Percentiles rank a stretch among this genome's conserved stretches.
Evolutionary conservation across 37 sponge, comb jelly and placozoan species (phyloP).

Genomic region (Spongia lamella): DNA sequence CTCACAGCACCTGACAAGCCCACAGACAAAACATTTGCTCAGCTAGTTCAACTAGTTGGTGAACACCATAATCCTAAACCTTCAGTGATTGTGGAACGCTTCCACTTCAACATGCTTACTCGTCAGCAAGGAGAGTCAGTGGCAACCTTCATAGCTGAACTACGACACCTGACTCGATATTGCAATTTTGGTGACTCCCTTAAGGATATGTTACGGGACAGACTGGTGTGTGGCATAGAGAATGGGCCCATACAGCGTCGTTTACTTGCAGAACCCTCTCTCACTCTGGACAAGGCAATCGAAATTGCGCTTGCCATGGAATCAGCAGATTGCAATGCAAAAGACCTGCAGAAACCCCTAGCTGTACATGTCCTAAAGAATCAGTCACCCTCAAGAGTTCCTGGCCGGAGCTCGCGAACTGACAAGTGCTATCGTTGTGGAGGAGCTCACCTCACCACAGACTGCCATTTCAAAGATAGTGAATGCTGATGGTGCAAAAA

Average conservation of each 20-base stretch:
- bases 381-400: not conserved
- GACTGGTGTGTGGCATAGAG: conserved; percentile 1
- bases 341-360: no score
- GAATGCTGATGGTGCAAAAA: not conserved
- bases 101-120: not conserved
- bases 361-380: no score
- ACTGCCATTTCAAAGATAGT: not conserved
- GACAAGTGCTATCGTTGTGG: conserved; percentile 7
- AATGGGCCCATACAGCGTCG: not conserved
- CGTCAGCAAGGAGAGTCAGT: conserved; percentile 10
- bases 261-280: not conserved
- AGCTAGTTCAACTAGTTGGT: conserved; percentile 1
- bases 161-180: not conserved
- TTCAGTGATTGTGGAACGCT: not conserved
- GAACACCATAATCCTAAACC: conserved; percentile 8
- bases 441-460: not conserved
- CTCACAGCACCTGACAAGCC: not conserved
- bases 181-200: not conserved
- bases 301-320: no score
- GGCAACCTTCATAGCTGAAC: not conserved
- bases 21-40: not conserved
- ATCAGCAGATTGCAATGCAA: no score
- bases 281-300: no score
- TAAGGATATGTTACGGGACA: not conserved
- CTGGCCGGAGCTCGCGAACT: not conserved